Conservation (phyloP, 1,140 invertebrate genomes). For the Calliopsis andreniformis region DNA sequence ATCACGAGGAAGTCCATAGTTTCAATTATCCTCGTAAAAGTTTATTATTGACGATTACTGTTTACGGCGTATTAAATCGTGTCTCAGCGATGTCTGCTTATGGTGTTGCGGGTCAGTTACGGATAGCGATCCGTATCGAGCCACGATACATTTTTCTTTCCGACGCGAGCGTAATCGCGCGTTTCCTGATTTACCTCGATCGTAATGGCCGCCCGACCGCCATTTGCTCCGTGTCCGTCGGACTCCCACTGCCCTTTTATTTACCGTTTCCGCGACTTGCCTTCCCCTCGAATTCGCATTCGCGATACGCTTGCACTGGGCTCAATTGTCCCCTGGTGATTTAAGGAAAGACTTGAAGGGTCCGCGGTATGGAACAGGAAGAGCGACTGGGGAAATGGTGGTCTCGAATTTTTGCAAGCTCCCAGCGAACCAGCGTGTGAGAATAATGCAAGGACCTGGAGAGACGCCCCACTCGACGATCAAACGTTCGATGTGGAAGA, state of each 20-base stretch:
- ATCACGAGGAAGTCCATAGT: conserved; percentile 32
- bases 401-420: background rate
- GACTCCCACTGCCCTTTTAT: conserved; percentile 9
- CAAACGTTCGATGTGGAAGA: background rate
- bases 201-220: conserved; percentile 17
- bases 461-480: background rate
- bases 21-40: conserved; percentile 47
- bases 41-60: conserved; percentile 43
- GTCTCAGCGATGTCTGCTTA: conserved; percentile 14
- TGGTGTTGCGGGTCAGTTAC: conserved; percentile 17
- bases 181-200: conserved; percentile 42
- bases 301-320: conserved; percentile 13
- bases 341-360: background rate
- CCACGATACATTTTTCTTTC: conserved; percentile 39
- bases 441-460: background rate
- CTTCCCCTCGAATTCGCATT: conserved; percentile 23
- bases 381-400: too few species aligned
- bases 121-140: background rate
- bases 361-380: too few species aligned
- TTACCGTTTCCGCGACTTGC: background rate
- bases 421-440: background rate
- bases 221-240: background rate
- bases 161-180: conserved; percentile 19
- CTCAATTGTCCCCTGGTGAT: background rate
- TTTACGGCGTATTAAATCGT: conserved; percentile 46